Evolutionary conservation across 1,140 invertebrate species (phyloP).

Genomic region (Druon quercuslanigerum): DNA sequence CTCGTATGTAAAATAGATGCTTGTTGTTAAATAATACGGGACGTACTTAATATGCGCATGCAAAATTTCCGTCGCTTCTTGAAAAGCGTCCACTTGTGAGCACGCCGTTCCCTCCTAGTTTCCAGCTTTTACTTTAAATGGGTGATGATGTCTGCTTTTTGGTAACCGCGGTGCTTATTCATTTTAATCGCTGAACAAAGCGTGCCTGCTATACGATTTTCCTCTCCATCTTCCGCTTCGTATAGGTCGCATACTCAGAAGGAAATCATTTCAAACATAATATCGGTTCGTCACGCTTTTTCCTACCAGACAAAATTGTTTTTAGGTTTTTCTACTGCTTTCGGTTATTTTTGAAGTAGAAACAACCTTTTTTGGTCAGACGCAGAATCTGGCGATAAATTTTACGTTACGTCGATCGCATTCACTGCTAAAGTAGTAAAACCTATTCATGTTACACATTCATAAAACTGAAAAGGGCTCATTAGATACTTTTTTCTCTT

Average conservation of each 20-base stretch:
- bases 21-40: constrained; percentile 66
- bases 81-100: constrained; percentile 56
- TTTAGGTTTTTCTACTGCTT: too few species aligned
- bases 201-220: constrained; percentile 42
- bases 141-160: constrained; percentile 48
- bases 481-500: too few species aligned
- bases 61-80: constrained; percentile 58
- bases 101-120: constrained; percentile 48
- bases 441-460: too few species aligned
- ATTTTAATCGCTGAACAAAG: constrained; percentile 47
- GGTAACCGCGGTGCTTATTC: constrained; percentile 55
- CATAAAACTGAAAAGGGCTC: too few species aligned
- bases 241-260: neutral
- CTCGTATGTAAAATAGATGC: constrained; percentile 55
- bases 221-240: constrained; percentile 35
- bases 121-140: constrained; percentile 56
- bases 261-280: neutral
- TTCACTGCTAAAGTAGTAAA: too few species aligned
- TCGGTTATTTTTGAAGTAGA: too few species aligned
- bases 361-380: too few species aligned
- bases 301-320: too few species aligned
- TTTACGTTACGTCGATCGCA: too few species aligned
- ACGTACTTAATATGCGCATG: constrained; percentile 66
- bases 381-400: too few species aligned
- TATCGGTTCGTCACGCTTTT: neutral